These are phyloP conservation scores for Daubentonia madagascariensis DNA, from an alignment of 2,113 vertebrate genomes.

Conservation along the genomic window DNA sequence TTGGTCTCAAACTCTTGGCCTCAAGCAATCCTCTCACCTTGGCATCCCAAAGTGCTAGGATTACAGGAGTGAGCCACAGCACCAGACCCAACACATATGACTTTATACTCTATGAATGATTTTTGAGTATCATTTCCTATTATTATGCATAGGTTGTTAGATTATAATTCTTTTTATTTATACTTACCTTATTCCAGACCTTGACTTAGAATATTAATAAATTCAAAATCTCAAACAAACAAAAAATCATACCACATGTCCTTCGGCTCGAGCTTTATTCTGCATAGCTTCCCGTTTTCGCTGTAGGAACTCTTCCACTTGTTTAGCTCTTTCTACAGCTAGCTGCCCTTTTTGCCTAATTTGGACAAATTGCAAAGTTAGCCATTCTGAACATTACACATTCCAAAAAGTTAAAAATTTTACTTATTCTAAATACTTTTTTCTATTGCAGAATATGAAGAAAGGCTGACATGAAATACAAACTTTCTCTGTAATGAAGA, in stretches of 20 bases:
- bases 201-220: slow-evolving; percentile 22
- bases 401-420: slow-evolving; percentile 19
- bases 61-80: too few relatives aligned
- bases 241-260: slow-evolving; percentile 92
- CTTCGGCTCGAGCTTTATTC: slow-evolving; percentile 98
- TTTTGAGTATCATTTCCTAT: not conserved
- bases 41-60: too few relatives aligned
- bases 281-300: slow-evolving; percentile 95
- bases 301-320: slow-evolving; percentile 97
- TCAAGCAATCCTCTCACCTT: too few relatives aligned
- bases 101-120: not conserved
- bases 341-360: slow-evolving; percentile 89
- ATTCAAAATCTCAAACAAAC: slow-evolving; percentile 46
- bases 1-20: too few relatives aligned
- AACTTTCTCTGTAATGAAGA: not conserved
- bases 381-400: slow-evolving; percentile 42
- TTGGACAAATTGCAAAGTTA: slow-evolving; percentile 70
- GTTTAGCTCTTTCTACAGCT: slow-evolving; percentile 87
- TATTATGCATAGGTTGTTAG: not conserved
- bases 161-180: not conserved
- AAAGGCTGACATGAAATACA: slow-evolving; percentile 12
- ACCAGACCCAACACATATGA: not conserved
- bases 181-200: slow-evolving; percentile 49
- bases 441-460: not conserved
- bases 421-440: slow-evolving; percentile 14